Base-by-base conservation (phyloP, 2,888 invertebrate species). In the Rhodophaea formosa region DNA sequence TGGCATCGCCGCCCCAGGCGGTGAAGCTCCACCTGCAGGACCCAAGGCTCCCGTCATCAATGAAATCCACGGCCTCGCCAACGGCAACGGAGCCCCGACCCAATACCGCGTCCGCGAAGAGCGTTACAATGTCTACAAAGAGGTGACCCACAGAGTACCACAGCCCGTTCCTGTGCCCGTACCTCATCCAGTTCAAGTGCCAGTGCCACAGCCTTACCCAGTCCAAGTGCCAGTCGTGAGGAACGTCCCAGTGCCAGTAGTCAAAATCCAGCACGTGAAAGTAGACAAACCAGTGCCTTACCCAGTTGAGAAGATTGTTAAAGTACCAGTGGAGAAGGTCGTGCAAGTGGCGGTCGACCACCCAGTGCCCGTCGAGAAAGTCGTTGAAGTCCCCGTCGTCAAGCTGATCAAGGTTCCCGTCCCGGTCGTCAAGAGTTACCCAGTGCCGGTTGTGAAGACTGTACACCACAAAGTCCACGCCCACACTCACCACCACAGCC, bases 241-340 rank as follows among this genome's bases (percentile, higher is more conserved):
- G 62, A 90, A 92, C 17, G 81, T 93, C 0, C 92, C 93, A 57
- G 86, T 93, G 1, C 93, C 93, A 2, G 87, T 93, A 0, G 91
- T 93, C 7, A 86, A 92, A 69, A 92, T 91, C 52, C 92, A 92
- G 62, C 91, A 92, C 5, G 91, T 92, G 16, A 81, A 91, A 56
- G 82, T 93, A 12, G 93, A 93, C 71, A 93, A 87, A 65, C 93
- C 92, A 32, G 93, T 93, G 30, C 93, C 93, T 0, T 93, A 92
- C 71, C 87, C 92, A 14, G 93, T 93, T 10, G 93, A 93, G 69
- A 93, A 92, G 73, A 93, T 93, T 61, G 92, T 93, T 59, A 91
- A 92, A 59, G 86, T 93, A 8, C 93, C 92, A 51, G 86, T 92
- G 3, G 93, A 93, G 71, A 93, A 80, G 71, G 88, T 93, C 43